Conservation (phyloP, 2,888 invertebrate genomes). For the Helleia helle region DNA sequence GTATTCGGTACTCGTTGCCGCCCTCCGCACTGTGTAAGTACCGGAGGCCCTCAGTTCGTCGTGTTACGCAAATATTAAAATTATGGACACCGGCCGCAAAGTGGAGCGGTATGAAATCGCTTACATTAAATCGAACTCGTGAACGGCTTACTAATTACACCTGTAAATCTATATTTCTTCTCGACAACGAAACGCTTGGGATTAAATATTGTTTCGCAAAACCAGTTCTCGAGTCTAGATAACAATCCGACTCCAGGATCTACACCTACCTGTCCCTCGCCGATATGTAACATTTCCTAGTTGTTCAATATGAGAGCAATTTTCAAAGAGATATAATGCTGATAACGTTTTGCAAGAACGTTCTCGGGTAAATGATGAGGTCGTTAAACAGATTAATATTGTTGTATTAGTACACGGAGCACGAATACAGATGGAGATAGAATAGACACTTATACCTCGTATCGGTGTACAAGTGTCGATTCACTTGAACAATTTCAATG, state of each 20-base stretch:
- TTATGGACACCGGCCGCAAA: slow-evolving; percentile 24
- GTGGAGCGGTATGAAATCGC: slow-evolving; percentile 27
- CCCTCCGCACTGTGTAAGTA: slow-evolving; percentile 7
- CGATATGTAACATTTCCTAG: not conserved
- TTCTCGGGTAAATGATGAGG: not conserved
- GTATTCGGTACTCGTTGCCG: no score
- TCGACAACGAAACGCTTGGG: slow-evolving; percentile 22
- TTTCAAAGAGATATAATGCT: not conserved
- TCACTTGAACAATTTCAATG: slow-evolving; percentile 21
- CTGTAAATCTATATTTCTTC: slow-evolving; percentile 27
- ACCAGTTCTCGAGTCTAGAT: no score
- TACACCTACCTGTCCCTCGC: no score
- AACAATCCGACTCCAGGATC: no score
- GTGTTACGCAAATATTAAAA: slow-evolving; percentile 31
- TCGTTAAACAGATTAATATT: not conserved
- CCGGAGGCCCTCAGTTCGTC: slow-evolving; percentile 13
- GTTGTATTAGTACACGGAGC: not conserved
- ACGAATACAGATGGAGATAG: no score
- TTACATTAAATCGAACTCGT: slow-evolving; percentile 31
- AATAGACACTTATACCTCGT: no score
- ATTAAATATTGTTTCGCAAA: not conserved
- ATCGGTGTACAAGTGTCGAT: not conserved
- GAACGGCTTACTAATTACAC: slow-evolving; percentile 28
- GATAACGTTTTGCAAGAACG: not conserved
- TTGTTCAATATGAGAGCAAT: not conserved